Percentiles rank a stretch among this genome's conserved stretches.
These are phyloP conservation scores for Taxidea taxus DNA, from an alignment of 2,113 vertebrate species.

Conservation along the genomic window DNA sequence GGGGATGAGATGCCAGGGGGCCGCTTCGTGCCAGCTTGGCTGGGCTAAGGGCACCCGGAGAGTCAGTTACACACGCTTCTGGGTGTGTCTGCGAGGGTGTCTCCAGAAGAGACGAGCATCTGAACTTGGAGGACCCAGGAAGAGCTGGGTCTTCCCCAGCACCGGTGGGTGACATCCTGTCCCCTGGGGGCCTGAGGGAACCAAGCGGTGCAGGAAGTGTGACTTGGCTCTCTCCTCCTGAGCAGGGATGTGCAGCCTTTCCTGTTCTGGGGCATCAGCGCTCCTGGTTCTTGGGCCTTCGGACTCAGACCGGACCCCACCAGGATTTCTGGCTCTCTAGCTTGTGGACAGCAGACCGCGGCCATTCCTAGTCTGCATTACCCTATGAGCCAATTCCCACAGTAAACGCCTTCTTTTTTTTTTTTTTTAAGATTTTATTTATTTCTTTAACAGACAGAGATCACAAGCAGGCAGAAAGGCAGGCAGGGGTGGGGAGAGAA, in stretches of 20 bases:
- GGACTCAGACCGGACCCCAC: fast-evolving
- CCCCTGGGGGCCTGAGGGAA: neutral
- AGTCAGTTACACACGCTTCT: neutral
- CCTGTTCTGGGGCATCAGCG: neutral
- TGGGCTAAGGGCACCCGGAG: fast-evolving
- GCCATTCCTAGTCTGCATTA: no score
- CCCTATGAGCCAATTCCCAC: fast-evolving
- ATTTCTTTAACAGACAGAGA: no score
- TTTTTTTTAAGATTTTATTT: no score
- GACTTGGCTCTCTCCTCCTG: no score
- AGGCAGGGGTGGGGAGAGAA: no score
- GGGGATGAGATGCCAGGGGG: neutral
- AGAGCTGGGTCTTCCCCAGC: neutral
- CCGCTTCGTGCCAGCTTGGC: no score
- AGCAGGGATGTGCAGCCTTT: neutral
- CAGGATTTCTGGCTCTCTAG: no score
- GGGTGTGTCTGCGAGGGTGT: neutral
- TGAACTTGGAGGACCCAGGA: neutral
- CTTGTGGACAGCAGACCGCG: no score
- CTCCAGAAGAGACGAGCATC: no score
- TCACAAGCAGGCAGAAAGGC: no score
- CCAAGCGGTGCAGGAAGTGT: fast-evolving
- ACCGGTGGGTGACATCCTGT: no score
- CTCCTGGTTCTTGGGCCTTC: neutral
- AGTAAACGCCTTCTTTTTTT: no score